phyloP scores from a whole-genome alignment of 2,113 vertebrate genomes.

The Sigmodon hispidus region DNA sequence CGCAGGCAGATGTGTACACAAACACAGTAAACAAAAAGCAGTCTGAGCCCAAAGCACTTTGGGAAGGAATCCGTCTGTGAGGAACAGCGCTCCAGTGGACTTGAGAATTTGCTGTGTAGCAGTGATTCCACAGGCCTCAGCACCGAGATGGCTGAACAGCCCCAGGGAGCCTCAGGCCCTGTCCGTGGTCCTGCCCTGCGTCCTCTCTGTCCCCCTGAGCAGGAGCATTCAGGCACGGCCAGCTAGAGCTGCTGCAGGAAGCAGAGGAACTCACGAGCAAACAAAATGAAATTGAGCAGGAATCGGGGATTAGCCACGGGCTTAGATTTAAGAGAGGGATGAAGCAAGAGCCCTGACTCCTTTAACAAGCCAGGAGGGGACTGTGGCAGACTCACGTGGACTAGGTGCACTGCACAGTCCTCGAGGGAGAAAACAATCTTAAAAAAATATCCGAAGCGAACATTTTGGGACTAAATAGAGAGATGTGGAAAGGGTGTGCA shows the following conservation, averaged over 20 bases:
- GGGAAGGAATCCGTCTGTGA: neutral
- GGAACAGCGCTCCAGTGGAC: neutral
- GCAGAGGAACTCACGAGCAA: neutral
- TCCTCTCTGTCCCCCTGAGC: neutral
- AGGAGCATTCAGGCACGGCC: neutral
- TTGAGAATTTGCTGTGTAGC: neutral
- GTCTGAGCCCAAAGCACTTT: neutral
- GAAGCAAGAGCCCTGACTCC: neutral
- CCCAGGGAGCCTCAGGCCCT: neutral
- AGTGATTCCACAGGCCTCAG: neutral
- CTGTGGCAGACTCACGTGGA: neutral
- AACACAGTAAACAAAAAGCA: neutral
- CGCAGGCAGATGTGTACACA: conserved; percentile 13
- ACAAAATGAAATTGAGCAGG: neutral
- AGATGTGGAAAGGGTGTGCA: conserved; percentile 33
- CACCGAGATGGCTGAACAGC: fast-evolving
- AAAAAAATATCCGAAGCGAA: neutral
- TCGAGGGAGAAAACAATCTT: neutral
- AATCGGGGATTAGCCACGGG: neutral
- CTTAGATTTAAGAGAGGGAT: conserved; percentile 31
- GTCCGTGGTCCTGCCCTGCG: conserved; percentile 76
- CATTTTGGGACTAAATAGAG: neutral
- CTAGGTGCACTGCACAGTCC: neutral
- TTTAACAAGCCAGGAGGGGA: neutral
- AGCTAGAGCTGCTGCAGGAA: neutral